Conservation (phyloP, 2,113 vertebrate genomes). For the Ranitomeya variabilis region DNA sequence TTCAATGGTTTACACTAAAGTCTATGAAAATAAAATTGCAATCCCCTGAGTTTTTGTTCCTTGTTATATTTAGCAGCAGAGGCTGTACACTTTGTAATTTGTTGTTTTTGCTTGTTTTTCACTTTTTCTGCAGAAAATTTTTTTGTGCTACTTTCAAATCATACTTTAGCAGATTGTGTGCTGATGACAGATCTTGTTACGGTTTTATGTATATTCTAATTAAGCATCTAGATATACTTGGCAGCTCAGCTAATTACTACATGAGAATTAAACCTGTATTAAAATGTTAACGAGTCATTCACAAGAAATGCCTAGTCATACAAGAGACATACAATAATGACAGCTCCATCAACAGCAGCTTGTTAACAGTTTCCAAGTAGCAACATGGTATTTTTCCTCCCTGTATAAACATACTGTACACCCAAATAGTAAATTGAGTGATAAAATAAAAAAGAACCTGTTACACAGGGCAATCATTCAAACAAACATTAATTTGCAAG, state of each 20-base stretch:
- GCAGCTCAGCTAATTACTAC: not conserved
- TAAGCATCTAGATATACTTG: not conserved
- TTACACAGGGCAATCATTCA: no score
- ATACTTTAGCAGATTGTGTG: not conserved
- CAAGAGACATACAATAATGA: not conserved
- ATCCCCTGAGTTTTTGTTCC: not conserved
- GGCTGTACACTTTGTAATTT: not conserved
- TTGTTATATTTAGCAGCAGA: no score
- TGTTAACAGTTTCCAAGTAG: not conserved
- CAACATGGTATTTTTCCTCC: not conserved
- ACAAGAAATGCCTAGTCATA: not conserved
- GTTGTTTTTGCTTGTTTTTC: not conserved
- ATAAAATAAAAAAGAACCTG: no score
- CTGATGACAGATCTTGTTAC: constrained; percentile 1
- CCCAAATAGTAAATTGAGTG: no score
- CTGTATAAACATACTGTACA: not conserved
- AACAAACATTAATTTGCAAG: no score
- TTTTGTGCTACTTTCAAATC: not conserved
- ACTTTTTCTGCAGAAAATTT: not conserved
- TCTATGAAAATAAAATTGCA: not conserved
- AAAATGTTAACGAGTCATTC: not conserved
- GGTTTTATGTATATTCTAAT: not conserved
- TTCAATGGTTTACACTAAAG: not conserved
- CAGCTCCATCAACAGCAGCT: not conserved
- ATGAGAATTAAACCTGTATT: not conserved